phyloP scores from a whole-genome alignment of 2,113 vertebrate genomes.

The Blennius ocellaris region DNA sequence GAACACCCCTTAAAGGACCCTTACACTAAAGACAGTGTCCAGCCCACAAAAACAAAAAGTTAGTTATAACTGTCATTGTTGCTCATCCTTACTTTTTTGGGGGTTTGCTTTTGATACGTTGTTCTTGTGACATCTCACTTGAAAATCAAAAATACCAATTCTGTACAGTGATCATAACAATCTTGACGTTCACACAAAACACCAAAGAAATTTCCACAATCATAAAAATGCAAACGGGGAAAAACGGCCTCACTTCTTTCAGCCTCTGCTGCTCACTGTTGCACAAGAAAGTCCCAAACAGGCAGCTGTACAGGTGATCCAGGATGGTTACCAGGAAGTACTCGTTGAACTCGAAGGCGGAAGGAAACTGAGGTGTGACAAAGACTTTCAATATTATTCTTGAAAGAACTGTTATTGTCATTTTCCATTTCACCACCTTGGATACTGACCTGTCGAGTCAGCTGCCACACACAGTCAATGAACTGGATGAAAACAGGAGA shows the following conservation, averaged over 20 bases:
- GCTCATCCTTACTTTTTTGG: no score
- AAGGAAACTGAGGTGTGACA: slow-evolving; percentile 91
- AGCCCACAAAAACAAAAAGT: no score
- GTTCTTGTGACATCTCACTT: no score
- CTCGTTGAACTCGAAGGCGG: slow-evolving; percentile 98
- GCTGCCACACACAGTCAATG: slow-evolving; percentile 97
- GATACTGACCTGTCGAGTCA: slow-evolving; percentile 93
- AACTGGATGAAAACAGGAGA: slow-evolving; percentile 98
- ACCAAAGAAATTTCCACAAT: not conserved
- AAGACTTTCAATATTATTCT: slow-evolving; percentile 25
- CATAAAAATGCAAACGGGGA: not conserved
- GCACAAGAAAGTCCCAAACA: slow-evolving; percentile 97
- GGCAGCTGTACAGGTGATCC: slow-evolving; percentile 97
- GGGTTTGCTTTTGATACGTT: no score
- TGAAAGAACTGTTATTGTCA: not conserved
- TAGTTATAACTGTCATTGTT: no score
- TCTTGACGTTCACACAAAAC: no score
- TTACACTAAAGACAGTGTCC: no score
- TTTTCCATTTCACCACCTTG: not conserved
- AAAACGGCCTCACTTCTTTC: slow-evolving; percentile 87
- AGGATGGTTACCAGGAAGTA: slow-evolving; percentile 95
- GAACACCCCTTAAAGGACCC: no score
- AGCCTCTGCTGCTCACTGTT: slow-evolving; percentile 95
- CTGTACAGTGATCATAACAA: no score
- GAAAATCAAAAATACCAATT: no score